Conservation (phyloP, 1,140 invertebrate species). For the Hestina assimilis region DNA sequence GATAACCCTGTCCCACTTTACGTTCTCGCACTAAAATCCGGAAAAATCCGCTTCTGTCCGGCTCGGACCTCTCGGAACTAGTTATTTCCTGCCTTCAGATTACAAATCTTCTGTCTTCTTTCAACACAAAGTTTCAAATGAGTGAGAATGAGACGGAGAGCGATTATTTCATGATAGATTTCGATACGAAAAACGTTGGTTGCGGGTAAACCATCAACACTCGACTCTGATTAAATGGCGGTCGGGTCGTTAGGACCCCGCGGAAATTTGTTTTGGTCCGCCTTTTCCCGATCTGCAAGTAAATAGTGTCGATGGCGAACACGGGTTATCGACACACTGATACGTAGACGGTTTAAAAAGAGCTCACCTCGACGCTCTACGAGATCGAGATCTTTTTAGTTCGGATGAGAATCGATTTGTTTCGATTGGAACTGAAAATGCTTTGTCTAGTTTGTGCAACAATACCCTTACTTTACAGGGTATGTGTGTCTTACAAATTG, state of each 20-base stretch:
- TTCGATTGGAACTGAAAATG: not conserved
- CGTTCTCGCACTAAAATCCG: constrained; percentile 33
- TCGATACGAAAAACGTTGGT: constrained; percentile 38
- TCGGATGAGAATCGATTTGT: not conserved
- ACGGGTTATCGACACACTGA: not conserved
- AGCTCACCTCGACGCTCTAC: not conserved
- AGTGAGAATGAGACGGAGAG: constrained; percentile 28
- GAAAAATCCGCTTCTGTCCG: constrained; percentile 56
- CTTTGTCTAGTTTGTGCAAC: not conserved
- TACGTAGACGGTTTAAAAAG: not conserved
- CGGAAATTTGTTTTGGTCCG: constrained; percentile 63
- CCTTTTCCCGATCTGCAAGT: constrained; percentile 51
- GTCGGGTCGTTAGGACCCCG: constrained; percentile 50
- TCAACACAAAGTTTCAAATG: not conserved
- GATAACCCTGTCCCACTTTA: constrained; percentile 38
- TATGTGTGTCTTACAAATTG: too few species aligned
- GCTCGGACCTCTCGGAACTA: constrained; percentile 44
- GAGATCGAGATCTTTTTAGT: not conserved
- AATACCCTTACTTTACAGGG: too few species aligned
- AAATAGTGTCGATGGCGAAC: constrained; percentile 27
- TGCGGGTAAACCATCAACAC: constrained; percentile 55
- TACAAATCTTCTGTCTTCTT: constrained; percentile 24
- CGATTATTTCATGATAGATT: constrained; percentile 50
- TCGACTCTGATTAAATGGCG: constrained; percentile 66
- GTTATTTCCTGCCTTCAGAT: constrained; percentile 56